Evolutionary conservation across 2,888 invertebrate species (phyloP), one percentile per base, ranked within the genome.

Genomic region (Machimus rusticus): DNA sequence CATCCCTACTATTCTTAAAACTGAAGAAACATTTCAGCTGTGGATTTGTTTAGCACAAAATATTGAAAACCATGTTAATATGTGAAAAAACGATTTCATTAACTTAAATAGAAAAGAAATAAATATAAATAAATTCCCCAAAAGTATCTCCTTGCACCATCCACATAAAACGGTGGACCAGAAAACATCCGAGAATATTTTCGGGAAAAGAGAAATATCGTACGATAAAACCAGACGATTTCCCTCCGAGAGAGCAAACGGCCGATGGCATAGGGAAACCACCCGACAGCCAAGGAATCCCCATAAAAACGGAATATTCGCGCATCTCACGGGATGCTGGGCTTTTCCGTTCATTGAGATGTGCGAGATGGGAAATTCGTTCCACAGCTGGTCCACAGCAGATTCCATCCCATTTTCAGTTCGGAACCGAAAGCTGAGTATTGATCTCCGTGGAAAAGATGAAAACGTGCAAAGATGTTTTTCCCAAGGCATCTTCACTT

Each of bases 401-500:
- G 39, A 84, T 66, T 86, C 74, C 37, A 86, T 86, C 51, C 55
- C 86, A 77, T 86, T 77, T 86, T 86, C 77, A 86, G 86, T 86
- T 77, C 77, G 43, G 55, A 37, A 86, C 37, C 39, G 77, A 55
- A 86, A 37, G 84, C 79, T 81, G 85, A 88, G 86, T 88, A 88
- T 88, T 88, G 88, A 88, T 88, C 87, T 78, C 87, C 74, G 84
- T 85, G 51, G 84, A 84, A 81, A 84, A 39, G 84, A 84, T 84
- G 74, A 84, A 84, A 84, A 84, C 84, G 84, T 84, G 74, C 34
- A 57, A 84, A 66, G 66, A 66, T 66, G 66, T 66, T 66, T 66
- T 66, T 66, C 66, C 66, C 23, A 66, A 66, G 28, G 66, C 28
- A 66, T 66, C 19, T 66, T 66, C 9, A 66, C 9, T 66, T 0